Evolutionary conservation across 2,113 vertebrate genomes (phyloP), one percentile per base, ranked within the genome.

Genomic region (Mandrillus leucophaeus): DNA sequence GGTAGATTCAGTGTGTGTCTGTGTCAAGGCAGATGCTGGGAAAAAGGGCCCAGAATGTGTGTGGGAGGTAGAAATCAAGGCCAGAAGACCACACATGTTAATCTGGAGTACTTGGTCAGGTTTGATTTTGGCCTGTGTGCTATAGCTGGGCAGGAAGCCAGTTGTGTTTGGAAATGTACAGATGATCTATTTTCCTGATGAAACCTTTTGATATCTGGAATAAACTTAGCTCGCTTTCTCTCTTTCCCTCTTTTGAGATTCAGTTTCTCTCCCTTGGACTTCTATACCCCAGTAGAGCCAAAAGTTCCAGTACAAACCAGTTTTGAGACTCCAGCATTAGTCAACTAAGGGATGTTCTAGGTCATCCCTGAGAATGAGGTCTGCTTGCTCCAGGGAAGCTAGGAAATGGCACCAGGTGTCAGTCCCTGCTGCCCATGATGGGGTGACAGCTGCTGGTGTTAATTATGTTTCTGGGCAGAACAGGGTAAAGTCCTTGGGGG

Each of bases 141-240:
- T 52, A n/a, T 14, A 80, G 48, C 80, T 84, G 83, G 83, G 76
- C 70, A 73, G 18, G n/a, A 59, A 66, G 66, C 95, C 93, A 88
- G 88, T 48, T 82, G 72, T 61, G n/a, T 93, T 96, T 90, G 94
- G 85, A 90, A 95, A 88, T 18, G 64, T 81, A 81, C 70, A 78
- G 61, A 66, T 55, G 70, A 81, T 89, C 9, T 38, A 59, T 92
- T 92, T 96, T 96, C 45, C 70, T 72, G 35, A 90, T 84, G 89
- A 96, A 87, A 89, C 90, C 50, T 66, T 79, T 35, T 88, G 86
- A 96, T 75, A 68, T 93, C 81, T 97, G 73, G 83, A 95, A 87
- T 88, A 64, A 35, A 35, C 38, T 3, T 68, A 27, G 14, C 25
- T n/a, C 40, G 1, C n/a, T 14, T 32, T 88, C 10, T 43, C n/a